Conservation (phyloP, 2,888 invertebrate species). For the Caenorhabditis drosophilae region DNA sequence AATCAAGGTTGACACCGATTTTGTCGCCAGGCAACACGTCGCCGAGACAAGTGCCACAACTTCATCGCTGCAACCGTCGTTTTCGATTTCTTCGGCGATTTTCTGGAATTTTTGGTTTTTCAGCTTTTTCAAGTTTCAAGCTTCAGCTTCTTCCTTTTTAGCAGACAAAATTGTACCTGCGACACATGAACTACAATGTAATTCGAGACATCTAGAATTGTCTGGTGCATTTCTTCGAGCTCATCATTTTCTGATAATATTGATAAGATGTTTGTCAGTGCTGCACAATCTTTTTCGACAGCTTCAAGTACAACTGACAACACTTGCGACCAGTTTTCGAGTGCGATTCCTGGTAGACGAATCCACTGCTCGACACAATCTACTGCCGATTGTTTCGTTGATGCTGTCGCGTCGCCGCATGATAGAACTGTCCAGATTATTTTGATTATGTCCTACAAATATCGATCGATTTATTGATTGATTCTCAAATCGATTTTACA, state of each 20-base stretch:
- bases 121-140: not conserved
- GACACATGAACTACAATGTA: constrained; percentile 42
- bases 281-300: constrained; percentile 46
- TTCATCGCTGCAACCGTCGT: constrained; percentile 42
- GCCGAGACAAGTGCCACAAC: constrained; percentile 36
- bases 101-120: no score
- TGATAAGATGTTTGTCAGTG: constrained; percentile 47
- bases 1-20: constrained; percentile 39
- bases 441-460: constrained; percentile 55
- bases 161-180: constrained; percentile 16
- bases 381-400: constrained; percentile 57
- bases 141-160: no score
- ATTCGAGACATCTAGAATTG: constrained; percentile 42
- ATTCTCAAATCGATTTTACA: no score
- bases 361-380: constrained; percentile 65
- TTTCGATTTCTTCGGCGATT: constrained; percentile 33
- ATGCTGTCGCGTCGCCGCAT: constrained; percentile 49
- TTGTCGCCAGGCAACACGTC: constrained; percentile 37
- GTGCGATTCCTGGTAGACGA: constrained; percentile 51
- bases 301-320: constrained; percentile 43
- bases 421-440: constrained; percentile 50
- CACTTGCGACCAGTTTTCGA: constrained; percentile 48
- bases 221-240: constrained; percentile 35
- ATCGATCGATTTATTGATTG: not conserved
- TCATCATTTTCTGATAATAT: constrained; percentile 54